Evolutionary conservation across 37 sponge, comb jelly and placozoan species (phyloP).

Genomic region (Bolinopsis microptera): DNA sequence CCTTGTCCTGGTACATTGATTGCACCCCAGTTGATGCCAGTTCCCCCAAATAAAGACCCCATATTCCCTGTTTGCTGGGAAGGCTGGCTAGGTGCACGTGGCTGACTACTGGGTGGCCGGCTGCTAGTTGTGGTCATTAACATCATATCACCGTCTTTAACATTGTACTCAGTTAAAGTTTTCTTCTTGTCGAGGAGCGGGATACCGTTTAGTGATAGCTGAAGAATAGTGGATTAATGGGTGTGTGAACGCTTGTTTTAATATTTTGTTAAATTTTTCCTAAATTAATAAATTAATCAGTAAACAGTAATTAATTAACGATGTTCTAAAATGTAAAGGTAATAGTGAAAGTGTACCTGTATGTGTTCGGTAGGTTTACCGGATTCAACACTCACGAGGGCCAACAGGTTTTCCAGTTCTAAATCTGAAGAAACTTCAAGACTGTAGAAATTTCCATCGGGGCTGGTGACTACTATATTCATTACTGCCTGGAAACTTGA

Average conservation of each 20-base stretch:
- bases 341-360: too few relatives aligned
- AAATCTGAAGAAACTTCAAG: conserved; percentile 48
- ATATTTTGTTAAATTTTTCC: too few relatives aligned
- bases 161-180: conserved; percentile 16
- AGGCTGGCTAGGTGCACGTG: background rate
- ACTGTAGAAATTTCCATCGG: conserved; percentile 22
- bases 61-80: background rate
- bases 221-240: too few relatives aligned
- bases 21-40: conserved; percentile 42
- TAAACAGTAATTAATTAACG: too few relatives aligned
- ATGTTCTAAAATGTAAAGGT: too few relatives aligned
- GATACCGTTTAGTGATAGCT: conserved; percentile 34
- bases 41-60: background rate
- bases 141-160: conserved; percentile 20
- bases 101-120: background rate
- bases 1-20: conserved; percentile 56
- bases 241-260: too few relatives aligned
- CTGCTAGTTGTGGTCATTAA: background rate
- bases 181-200: conserved; percentile 53
- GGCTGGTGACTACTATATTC: conserved; percentile 34
- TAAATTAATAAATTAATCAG: too few relatives aligned
- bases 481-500: background rate
- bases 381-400: conserved; percentile 1
- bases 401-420: conserved; percentile 25
- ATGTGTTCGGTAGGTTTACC: conserved; percentile 18